Evolutionary conservation across 2,113 vertebrate species (phyloP).

Genomic region (Anhinga rufa): DNA sequence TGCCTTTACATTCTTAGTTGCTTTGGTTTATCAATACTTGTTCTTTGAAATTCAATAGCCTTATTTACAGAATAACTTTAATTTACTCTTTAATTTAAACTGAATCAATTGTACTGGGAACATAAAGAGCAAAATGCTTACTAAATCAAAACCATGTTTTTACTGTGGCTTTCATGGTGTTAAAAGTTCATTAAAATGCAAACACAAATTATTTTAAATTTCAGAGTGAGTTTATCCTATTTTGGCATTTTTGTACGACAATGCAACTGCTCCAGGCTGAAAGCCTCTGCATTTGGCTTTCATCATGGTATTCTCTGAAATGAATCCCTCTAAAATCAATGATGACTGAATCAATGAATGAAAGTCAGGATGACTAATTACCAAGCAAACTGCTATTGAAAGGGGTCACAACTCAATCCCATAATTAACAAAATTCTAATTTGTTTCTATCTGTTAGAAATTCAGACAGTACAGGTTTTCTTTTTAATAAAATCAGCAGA

Average conservation of each 20-base stretch:
- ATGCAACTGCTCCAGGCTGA: neutral
- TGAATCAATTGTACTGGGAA: neutral
- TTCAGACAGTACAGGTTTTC: neutral
- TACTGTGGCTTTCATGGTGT: neutral
- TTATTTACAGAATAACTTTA: neutral
- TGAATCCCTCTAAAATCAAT: neutral
- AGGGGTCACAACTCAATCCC: neutral
- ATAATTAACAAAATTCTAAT: neutral
- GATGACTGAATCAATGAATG: neutral
- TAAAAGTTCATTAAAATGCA: neutral
- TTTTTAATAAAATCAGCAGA: neutral
- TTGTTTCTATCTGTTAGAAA: neutral
- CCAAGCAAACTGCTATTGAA: neutral
- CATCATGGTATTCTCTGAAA: neutral
- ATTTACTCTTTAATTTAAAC: neutral
- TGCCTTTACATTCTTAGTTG: neutral
- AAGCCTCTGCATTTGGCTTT: neutral
- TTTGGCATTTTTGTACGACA: neutral
- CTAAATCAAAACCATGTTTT: fast-evolving
- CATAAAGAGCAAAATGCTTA: neutral
- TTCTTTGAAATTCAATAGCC: neutral
- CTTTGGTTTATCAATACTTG: neutral
- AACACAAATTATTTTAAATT: neutral
- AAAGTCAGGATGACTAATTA: conserved; percentile 39
- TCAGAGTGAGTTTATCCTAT: neutral